Evolutionary conservation across 2,888 invertebrate species (phyloP).

Genomic region (Gastracanthus pulcherrimus): DNA sequence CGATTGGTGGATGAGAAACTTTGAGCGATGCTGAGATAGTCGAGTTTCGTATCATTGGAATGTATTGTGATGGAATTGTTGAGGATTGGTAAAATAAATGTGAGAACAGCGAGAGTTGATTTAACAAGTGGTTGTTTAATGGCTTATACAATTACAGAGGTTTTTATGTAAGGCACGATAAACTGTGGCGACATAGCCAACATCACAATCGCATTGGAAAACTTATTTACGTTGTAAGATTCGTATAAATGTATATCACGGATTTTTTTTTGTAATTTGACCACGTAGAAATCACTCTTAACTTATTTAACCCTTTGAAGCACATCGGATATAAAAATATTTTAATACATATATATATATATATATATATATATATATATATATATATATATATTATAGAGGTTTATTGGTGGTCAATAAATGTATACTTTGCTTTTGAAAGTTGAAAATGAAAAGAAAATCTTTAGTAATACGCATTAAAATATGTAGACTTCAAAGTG

Average conservation of each 20-base stretch:
- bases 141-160: not conserved
- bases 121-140: not conserved
- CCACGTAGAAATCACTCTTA: too few species aligned
- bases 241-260: not conserved
- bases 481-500: too few species aligned
- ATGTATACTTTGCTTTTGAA: too few species aligned
- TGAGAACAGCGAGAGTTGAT: not conserved
- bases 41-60: not conserved
- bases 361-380: too few species aligned
- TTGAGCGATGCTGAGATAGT: not conserved
- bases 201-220: not conserved
- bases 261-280: too few species aligned
- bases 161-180: not conserved
- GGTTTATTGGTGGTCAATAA: too few species aligned
- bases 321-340: not conserved
- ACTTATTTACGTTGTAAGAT: not conserved
- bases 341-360: not conserved
- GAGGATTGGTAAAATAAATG: not conserved
- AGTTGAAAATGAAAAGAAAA: too few species aligned
- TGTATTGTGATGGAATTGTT: not conserved
- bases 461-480: too few species aligned
- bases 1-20: not conserved
- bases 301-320: too few species aligned
- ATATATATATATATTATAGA: too few species aligned
- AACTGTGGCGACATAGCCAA: not conserved